Percentiles rank a stretch among this genome's conserved stretches.
Evolutionary conservation across 1,140 invertebrate genomes (phyloP).

Genomic region (Caenorhabditis brenneri): DNA sequence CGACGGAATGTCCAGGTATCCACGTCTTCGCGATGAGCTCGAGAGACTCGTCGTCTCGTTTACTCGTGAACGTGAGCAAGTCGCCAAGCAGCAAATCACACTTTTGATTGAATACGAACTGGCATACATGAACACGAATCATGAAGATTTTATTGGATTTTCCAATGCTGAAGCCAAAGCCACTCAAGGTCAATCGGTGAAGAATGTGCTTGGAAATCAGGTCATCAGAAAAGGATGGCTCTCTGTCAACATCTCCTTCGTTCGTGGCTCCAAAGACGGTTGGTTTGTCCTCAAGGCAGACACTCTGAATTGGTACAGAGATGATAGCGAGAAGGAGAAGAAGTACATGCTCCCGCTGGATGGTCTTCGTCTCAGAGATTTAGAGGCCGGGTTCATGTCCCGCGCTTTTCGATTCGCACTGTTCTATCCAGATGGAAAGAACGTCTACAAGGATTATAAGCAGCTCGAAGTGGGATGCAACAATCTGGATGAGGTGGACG

Average conservation of each 20-base stretch:
- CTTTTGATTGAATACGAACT: slow-evolving; percentile 93
- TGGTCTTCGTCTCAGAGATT: slow-evolving; percentile 91
- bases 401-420: slow-evolving; percentile 93
- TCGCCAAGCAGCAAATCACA: slow-evolving; percentile 92
- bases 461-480: slow-evolving; percentile 95
- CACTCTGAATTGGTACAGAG: slow-evolving; percentile 97
- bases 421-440: slow-evolving; percentile 91
- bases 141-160: slow-evolving; percentile 97
- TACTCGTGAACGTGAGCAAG: slow-evolving; percentile 89
- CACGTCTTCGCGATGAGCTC: slow-evolving; percentile 92
- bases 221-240: slow-evolving; percentile 91
- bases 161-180: slow-evolving; percentile 71
- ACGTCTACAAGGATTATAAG: slow-evolving; percentile 96
- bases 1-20: slow-evolving; percentile 82
- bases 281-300: slow-evolving; percentile 99
- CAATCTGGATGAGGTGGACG: slow-evolving; percentile 97
- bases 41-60: slow-evolving; percentile 93
- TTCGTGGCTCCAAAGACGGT: slow-evolving; percentile 96
- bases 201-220: slow-evolving; percentile 72
- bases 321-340: slow-evolving; percentile 99
- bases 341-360: slow-evolving; percentile 99
- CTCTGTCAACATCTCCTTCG: slow-evolving; percentile 95
- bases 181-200: slow-evolving; percentile 58
- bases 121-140: slow-evolving; percentile 99
- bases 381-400: slow-evolving; percentile 98